phyloP scores from a whole-genome alignment of 2,113 vertebrate species.

The Myiagra hebetior region DNA sequence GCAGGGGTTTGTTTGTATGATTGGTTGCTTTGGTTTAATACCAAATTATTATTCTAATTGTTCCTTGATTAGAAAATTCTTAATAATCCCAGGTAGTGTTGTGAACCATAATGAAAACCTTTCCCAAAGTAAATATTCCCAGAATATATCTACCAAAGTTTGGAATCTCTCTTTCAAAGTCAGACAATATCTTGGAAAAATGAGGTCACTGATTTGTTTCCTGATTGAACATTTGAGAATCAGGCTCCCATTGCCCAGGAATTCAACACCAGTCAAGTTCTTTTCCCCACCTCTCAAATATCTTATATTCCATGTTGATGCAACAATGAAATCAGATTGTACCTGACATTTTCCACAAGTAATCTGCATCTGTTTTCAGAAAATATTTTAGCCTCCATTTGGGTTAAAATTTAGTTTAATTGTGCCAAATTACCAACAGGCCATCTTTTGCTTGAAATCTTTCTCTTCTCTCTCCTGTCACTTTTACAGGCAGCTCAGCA shows the following conservation, averaged over 20 bases:
- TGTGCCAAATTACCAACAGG: conserved; percentile 22
- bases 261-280: not conserved
- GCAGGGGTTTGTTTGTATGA: not conserved
- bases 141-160: not conserved
- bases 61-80: not conserved
- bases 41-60: not conserved
- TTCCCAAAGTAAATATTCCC: not conserved
- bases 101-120: not conserved
- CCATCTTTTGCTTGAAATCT: not conserved
- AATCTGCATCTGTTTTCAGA: not conserved
- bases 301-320: not conserved
- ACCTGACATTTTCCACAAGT: not conserved
- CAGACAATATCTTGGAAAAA: not conserved
- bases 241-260: not conserved
- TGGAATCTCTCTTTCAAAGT: not conserved
- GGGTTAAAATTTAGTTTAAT: conserved; percentile 9
- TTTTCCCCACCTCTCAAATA: not conserved
- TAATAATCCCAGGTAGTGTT: not conserved
- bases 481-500: conserved; percentile 47
- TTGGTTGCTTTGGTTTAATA: not conserved
- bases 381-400: not conserved
- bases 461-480: conserved; percentile 14
- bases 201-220: not conserved
- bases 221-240: not conserved
- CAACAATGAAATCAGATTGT: not conserved